These are phyloP conservation scores for Thymelicus lineola DNA, from an alignment of 2,888 invertebrate species.

Conservation along the genomic window DNA sequence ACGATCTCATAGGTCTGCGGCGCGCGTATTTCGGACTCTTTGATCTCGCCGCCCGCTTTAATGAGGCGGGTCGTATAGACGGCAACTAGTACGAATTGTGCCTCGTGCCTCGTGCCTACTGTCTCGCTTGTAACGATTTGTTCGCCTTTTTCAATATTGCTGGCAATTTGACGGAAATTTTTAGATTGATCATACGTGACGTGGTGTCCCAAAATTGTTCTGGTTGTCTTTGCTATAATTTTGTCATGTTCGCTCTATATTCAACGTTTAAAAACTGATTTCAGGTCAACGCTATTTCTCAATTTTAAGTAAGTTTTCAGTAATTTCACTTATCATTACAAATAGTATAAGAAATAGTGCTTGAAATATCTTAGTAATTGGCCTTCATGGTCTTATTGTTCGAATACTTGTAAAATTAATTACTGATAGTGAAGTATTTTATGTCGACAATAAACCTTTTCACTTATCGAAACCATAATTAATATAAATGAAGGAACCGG, in stretches of 20 bases:
- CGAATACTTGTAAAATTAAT: slow-evolving; percentile 23
- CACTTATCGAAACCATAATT: slow-evolving; percentile 28
- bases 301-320: not conserved
- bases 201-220: not conserved
- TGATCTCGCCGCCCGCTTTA: slow-evolving; percentile 86
- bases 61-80: slow-evolving; percentile 76
- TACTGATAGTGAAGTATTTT: slow-evolving; percentile 30
- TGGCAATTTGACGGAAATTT: slow-evolving; percentile 23
- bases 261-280: not conserved
- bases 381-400: slow-evolving; percentile 4
- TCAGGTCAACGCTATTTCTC: not conserved
- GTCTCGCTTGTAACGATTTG: slow-evolving; percentile 65
- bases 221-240: not conserved
- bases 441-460: slow-evolving; percentile 31
- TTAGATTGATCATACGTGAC: slow-evolving; percentile 14
- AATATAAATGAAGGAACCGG: slow-evolving; percentile 30
- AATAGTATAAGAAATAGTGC: not conserved
- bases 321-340: not conserved
- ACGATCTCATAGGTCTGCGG: slow-evolving; percentile 63
- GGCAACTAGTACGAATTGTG: slow-evolving; percentile 78
- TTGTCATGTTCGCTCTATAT: not conserved
- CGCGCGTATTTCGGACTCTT: slow-evolving; percentile 84
- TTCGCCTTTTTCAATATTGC: slow-evolving; percentile 53
- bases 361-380: slow-evolving; percentile 7
- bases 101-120: slow-evolving; percentile 63